A percentile compares a stretch with the other conserved stretches of the same genome.
Conservation (phyloP, 30 jellyfish, hydroid and myxozoan species). For the Turritopsis rubra region DNA sequence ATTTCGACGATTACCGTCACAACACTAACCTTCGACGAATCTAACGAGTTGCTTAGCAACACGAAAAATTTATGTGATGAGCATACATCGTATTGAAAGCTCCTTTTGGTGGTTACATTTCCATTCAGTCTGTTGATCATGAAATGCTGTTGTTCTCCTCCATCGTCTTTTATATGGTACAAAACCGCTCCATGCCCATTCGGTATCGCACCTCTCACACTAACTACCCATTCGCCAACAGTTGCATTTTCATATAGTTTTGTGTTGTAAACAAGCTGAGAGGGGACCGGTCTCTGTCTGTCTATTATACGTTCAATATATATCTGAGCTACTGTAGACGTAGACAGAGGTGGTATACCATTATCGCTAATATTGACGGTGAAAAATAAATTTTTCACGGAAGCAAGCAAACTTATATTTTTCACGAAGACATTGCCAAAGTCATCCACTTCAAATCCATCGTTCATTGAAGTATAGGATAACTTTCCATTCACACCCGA, state of each 20-base stretch:
- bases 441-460: conserved; percentile 7
- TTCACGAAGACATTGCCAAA: conserved; percentile 17
- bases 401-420: neutral
- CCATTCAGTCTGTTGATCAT: conserved; percentile 2
- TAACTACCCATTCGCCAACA: neutral
- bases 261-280: neutral
- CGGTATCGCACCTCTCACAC: neutral
- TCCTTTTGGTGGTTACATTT: neutral
- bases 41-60: conserved; percentile 27
- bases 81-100: neutral
- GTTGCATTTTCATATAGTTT: conserved; percentile 5
- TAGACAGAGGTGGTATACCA: conserved; percentile 16
- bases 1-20: conserved; percentile 28
- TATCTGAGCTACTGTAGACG: conserved; percentile 4
- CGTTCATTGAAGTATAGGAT: neutral
- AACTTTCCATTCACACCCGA: conserved; percentile 25
- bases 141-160: neutral
- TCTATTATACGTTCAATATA: conserved; percentile 6
- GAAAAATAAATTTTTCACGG: neutral
- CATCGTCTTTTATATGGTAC: conserved; percentile 12
- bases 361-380: conserved; percentile 23
- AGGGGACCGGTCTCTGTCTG: neutral
- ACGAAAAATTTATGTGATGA: conserved; percentile 20
- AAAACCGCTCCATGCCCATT: conserved; percentile 25
- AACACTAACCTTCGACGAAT: neutral